Conservation (phyloP, 2,888 invertebrate genomes). For the Electrophaes corylata region DNA sequence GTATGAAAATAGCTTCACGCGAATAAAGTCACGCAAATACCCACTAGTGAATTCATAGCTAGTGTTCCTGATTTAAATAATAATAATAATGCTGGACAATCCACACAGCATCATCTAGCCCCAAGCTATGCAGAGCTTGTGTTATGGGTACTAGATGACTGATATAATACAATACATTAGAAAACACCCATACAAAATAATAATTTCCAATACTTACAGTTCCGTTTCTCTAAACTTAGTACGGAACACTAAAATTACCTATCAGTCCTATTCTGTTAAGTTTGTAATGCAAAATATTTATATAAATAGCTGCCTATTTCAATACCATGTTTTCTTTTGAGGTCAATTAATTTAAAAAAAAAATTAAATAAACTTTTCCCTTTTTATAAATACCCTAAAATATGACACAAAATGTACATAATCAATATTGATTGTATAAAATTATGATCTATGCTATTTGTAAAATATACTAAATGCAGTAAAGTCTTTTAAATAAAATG, state of each 20-base stretch:
- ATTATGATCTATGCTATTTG: slow-evolving; percentile 37
- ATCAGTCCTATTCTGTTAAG: not conserved
- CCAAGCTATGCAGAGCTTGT: too few species aligned
- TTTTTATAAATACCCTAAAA: slow-evolving; percentile 33
- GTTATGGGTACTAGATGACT: too few species aligned
- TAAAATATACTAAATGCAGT: slow-evolving; percentile 60
- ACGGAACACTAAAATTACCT: not conserved
- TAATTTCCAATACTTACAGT: too few species aligned
- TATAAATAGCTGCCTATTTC: not conserved
- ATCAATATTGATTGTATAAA: slow-evolving; percentile 36
- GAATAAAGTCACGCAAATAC: too few species aligned
- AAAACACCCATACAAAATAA: too few species aligned
- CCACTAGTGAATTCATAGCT: too few species aligned
- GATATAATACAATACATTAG: too few species aligned
- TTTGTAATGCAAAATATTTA: not conserved
- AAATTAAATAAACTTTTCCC: slow-evolving; percentile 1
- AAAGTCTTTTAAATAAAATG: slow-evolving; percentile 56
- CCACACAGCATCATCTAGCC: too few species aligned
- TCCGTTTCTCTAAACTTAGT: too few species aligned
- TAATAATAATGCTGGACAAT: too few species aligned
- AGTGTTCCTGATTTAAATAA: too few species aligned
- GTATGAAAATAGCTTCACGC: too few species aligned
- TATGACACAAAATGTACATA: slow-evolving; percentile 70
- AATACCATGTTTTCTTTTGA: not conserved
- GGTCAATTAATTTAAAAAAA: not conserved